Conservation (phyloP, 1,140 invertebrate species). For the Orius laevigatus region DNA sequence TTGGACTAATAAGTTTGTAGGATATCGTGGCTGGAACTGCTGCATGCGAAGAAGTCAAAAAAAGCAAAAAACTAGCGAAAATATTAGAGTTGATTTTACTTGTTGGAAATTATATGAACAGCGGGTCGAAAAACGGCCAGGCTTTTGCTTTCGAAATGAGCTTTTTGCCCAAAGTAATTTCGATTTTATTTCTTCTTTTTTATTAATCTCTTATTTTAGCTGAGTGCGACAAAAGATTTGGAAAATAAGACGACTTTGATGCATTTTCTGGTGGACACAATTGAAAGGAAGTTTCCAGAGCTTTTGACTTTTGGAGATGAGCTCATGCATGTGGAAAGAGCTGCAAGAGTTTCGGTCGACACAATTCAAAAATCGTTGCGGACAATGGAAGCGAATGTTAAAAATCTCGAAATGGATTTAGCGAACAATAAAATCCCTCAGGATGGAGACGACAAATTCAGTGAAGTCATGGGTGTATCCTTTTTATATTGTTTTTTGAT, state of each 20-base stretch:
- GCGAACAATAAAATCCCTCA: slow-evolving; percentile 61
- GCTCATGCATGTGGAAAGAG: slow-evolving; percentile 66
- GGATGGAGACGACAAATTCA: slow-evolving; percentile 63
- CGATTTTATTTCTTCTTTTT: slow-evolving; percentile 9
- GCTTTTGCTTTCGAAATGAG: slow-evolving; percentile 94
- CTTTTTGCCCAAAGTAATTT: slow-evolving; percentile 75
- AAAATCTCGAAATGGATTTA: slow-evolving; percentile 75
- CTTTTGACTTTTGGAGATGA: slow-evolving; percentile 71
- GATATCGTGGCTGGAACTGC: slow-evolving; percentile 88
- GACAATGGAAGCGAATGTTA: slow-evolving; percentile 72
- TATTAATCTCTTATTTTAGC: slow-evolving; percentile 32
- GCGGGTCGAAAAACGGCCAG: slow-evolving; percentile 80
- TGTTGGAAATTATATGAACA: slow-evolving; percentile 90
- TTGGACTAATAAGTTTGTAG: slow-evolving; percentile 24
- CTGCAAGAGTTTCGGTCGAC: slow-evolving; percentile 70
- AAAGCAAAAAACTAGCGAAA: slow-evolving; percentile 75
- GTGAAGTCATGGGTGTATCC: slow-evolving; percentile 65
- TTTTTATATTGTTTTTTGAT: slow-evolving; percentile 22
- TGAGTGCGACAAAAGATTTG: slow-evolving; percentile 84
- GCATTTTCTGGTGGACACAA: slow-evolving; percentile 78
- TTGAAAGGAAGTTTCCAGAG: slow-evolving; percentile 79
- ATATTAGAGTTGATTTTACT: slow-evolving; percentile 80
- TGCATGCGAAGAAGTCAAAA: slow-evolving; percentile 86
- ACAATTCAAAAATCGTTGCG: slow-evolving; percentile 67
- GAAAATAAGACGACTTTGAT: slow-evolving; percentile 86